Conservation (phyloP, 2,113 vertebrate species). For the Oncorhynchus mykiss region DNA sequence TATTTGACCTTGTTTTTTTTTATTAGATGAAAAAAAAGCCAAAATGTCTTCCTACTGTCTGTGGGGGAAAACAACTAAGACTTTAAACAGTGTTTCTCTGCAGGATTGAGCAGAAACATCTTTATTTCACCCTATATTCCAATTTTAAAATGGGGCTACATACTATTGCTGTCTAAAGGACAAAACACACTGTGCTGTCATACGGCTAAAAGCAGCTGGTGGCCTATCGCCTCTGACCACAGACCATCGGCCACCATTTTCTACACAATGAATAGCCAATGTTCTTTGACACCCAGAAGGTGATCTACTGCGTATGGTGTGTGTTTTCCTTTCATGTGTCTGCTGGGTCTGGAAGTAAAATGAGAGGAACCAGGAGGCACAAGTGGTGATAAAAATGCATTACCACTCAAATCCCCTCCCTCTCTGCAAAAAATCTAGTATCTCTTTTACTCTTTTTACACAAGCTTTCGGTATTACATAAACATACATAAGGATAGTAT, state of each 20-base stretch:
- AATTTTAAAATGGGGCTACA: background rate
- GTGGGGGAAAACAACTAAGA: constrained; percentile 1
- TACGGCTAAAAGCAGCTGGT: no score
- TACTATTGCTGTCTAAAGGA: background rate
- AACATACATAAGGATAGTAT: background rate
- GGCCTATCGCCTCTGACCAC: no score
- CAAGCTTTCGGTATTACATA: background rate
- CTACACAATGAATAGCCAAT: no score
- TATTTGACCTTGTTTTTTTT: constrained; percentile 56
- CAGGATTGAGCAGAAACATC: no score
- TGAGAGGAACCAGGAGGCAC: constrained; percentile 18
- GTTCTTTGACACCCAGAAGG: constrained; percentile 30
- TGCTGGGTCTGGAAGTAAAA: background rate
- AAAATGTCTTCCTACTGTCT: constrained; percentile 41
- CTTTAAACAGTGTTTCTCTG: constrained; percentile 31
- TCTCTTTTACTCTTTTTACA: background rate
- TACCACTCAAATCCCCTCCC: constrained; percentile 6
- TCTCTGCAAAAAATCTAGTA: background rate
- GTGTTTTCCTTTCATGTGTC: background rate
- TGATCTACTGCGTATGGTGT: constrained; percentile 12
- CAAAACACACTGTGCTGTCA: no score
- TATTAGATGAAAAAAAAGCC: constrained; percentile 52
- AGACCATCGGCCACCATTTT: no score
- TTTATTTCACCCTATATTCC: background rate
- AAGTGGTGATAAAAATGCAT: constrained; percentile 15